Evolutionary conservation across 2,888 invertebrate species (phyloP).

Genomic region (Lampropteryx suffumata): DNA sequence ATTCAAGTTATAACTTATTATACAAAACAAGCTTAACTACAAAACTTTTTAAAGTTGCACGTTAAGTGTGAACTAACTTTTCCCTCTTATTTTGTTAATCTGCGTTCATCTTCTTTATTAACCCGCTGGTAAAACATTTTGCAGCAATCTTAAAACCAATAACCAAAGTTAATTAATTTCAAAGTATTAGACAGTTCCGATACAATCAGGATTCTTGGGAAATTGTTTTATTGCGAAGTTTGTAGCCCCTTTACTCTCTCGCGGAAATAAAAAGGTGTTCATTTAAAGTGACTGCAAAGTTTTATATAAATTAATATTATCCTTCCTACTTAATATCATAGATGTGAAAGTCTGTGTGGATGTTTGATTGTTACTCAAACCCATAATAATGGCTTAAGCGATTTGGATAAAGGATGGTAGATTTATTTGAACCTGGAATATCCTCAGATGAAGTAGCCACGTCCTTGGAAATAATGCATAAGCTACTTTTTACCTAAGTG

Average conservation of each 20-base stretch:
- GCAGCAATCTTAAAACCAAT: slow-evolving; percentile 42
- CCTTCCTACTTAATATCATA: too few relatives aligned
- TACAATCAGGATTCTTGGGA: slow-evolving; percentile 39
- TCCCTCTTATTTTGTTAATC: slow-evolving; percentile 15
- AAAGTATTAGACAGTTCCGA: slow-evolving; percentile 45
- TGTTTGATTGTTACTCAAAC: too few relatives aligned
- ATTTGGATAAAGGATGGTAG: too few relatives aligned
- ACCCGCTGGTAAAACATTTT: slow-evolving; percentile 30
- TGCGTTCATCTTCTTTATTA: slow-evolving; percentile 24
- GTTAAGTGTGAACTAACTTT: slow-evolving; percentile 7
- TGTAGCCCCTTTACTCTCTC: slow-evolving; percentile 19
- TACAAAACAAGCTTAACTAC: too few relatives aligned
- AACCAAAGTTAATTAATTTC: slow-evolving; percentile 53
- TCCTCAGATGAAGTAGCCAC: too few relatives aligned
- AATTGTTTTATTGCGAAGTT: slow-evolving; percentile 48
- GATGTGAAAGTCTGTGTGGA: too few relatives aligned
- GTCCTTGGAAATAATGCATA: too few relatives aligned
- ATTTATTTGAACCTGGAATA: too few relatives aligned
- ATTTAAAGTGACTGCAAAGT: slow-evolving; percentile 54
- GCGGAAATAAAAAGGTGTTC: slow-evolving; percentile 29
- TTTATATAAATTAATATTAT: slow-evolving; percentile 4
- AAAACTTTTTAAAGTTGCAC: neutral
- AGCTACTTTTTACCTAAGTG: too few relatives aligned
- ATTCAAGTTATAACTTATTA: too few relatives aligned
- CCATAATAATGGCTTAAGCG: too few relatives aligned